Evolutionary conservation across 2,797 vertebrate genomes (phyloP).

Genomic region (Otolemur crassicaudatus): DNA sequence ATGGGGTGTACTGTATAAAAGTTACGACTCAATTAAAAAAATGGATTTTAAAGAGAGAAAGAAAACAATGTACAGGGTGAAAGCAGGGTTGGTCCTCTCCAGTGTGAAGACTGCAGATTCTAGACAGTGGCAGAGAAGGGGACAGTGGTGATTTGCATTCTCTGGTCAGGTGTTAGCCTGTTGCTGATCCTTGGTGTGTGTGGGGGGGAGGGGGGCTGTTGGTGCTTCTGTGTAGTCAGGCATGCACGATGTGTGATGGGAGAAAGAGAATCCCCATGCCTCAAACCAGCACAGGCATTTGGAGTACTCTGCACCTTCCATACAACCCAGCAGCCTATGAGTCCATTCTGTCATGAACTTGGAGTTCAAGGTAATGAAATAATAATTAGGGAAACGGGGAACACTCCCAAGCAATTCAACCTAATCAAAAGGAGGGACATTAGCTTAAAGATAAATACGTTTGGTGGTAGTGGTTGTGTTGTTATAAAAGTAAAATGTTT

Average conservation of each 20-base stretch:
- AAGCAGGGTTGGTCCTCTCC: background rate
- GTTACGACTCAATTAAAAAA: background rate
- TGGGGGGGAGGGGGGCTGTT: too few relatives aligned
- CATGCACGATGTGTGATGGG: background rate
- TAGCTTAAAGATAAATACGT: background rate
- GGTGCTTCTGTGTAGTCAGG: background rate
- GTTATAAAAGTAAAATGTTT: background rate
- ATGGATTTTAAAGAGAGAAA: slow-evolving; percentile 17
- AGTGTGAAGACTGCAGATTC: background rate
- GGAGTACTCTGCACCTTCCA: slow-evolving; percentile 57
- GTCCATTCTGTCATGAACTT: slow-evolving; percentile 69
- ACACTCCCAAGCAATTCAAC: background rate
- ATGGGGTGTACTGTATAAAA: background rate
- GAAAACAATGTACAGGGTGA: background rate
- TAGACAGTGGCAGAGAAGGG: background rate
- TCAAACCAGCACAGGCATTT: slow-evolving; percentile 14
- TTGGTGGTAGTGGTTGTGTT: background rate
- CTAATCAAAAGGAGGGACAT: background rate
- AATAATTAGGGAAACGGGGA: background rate
- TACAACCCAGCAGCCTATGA: slow-evolving; percentile 64
- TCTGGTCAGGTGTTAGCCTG: background rate
- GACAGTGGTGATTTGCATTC: background rate
- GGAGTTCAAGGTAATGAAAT: background rate
- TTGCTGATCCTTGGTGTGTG: background rate
- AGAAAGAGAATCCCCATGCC: slow-evolving; percentile 56